Percentiles rank a stretch among this genome's conserved stretches.
Evolutionary conservation across 2,113 vertebrate genomes (phyloP).

Genomic region (rat (Rattus norvegicus)): DNA sequence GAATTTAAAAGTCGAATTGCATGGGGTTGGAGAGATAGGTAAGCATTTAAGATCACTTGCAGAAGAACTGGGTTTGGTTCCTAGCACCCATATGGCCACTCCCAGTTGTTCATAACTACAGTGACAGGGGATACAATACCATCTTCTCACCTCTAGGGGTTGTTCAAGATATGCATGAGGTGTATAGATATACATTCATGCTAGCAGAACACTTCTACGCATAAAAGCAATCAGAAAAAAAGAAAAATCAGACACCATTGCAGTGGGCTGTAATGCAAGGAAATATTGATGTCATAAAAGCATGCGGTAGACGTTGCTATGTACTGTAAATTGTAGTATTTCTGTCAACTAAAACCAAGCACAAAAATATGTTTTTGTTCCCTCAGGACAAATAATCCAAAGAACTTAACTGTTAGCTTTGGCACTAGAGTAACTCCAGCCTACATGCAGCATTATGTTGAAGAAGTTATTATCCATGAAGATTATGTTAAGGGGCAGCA

Average conservation of each 20-base stretch:
- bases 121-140: neutral
- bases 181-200: neutral
- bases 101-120: neutral
- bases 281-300: neutral
- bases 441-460: conserved; percentile 82
- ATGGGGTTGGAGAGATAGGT: neutral
- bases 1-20: neutral
- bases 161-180: neutral
- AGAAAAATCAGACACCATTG: neutral
- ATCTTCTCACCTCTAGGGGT: neutral
- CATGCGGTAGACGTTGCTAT: neutral
- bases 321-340: neutral
- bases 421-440: conserved; percentile 80
- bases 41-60: neutral
- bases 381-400: conserved; percentile 78
- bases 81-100: neutral
- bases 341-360: conserved; percentile 18
- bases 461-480: conserved; percentile 86
- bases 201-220: neutral
- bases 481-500: conserved; percentile 84
- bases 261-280: neutral
- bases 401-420: conserved; percentile 86
- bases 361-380: conserved; percentile 47
- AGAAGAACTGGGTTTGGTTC: neutral
- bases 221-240: neutral